Conservation (phyloP, 2,113 vertebrate genomes). For the Acanthisitta chloris region DNA sequence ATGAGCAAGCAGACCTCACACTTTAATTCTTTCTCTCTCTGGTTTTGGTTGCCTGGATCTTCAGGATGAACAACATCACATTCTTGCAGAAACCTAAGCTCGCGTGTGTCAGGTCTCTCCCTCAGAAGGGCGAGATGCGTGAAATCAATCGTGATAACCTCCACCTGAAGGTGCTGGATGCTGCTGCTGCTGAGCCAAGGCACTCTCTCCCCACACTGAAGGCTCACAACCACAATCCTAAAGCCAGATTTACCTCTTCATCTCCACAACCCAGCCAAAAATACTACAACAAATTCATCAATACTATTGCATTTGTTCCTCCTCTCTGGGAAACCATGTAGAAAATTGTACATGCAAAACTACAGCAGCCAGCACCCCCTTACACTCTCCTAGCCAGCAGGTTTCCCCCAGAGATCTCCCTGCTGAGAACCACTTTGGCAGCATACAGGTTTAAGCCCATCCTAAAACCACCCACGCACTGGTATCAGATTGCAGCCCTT, state of each 20-base stretch:
- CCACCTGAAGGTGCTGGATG: fast-evolving
- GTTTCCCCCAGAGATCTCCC: neutral
- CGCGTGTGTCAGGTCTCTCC: fast-evolving
- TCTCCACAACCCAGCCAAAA: neutral
- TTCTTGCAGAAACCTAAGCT: neutral
- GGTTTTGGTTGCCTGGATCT: neutral
- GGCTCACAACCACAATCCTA: neutral
- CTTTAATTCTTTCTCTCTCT: conserved; percentile 30
- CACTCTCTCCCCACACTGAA: neutral
- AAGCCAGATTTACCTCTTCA: neutral
- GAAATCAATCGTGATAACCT: fast-evolving
- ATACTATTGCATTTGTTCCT: neutral
- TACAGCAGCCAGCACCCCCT: neutral
- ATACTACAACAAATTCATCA: neutral
- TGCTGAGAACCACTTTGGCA: neutral
- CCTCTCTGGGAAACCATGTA: neutral
- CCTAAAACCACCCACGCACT: neutral
- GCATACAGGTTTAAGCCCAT: neutral
- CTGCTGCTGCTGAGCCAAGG: fast-evolving
- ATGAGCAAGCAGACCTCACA: conserved; percentile 5
- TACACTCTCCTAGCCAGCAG: fast-evolving
- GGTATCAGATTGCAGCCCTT: neutral
- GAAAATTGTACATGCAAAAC: neutral
- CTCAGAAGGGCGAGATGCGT: neutral
- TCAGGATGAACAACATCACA: neutral